Conservation (phyloP, 2,888 invertebrate genomes). For the Adelphocoris suturalis region DNA sequence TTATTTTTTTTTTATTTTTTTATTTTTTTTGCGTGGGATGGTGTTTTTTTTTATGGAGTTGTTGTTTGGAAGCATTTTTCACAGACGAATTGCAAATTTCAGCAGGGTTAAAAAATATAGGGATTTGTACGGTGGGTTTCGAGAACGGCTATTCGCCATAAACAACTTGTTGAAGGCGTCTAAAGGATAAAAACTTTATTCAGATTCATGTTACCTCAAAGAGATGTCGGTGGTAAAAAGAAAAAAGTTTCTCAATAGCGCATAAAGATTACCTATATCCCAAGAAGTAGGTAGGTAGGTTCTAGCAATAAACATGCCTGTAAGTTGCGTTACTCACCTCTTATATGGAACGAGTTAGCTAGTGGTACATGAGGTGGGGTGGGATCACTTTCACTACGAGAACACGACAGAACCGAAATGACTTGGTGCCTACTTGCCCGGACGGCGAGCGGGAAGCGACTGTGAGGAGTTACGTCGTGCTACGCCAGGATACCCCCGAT, state of each 20-base stretch:
- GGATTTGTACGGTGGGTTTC: too few species aligned
- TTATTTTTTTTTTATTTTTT: too few species aligned
- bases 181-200: too few species aligned
- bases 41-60: too few species aligned
- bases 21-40: too few species aligned
- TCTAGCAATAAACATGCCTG: neutral
- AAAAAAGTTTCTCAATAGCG: neutral
- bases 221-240: neutral
- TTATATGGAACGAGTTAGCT: slow-evolving; percentile 16
- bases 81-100: too few species aligned
- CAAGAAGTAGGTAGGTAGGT: neutral
- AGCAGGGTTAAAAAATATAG: too few species aligned
- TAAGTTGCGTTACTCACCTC: slow-evolving; percentile 37
- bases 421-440: slow-evolving; percentile 2
- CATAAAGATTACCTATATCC: neutral
- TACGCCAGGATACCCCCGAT: slow-evolving; percentile 37
- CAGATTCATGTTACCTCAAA: too few species aligned
- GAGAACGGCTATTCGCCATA: too few species aligned
- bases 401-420: slow-evolving; percentile 2
- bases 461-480: slow-evolving; percentile 22
- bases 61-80: too few species aligned
- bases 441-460: slow-evolving; percentile 33
- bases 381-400: slow-evolving; percentile 34
- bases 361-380: slow-evolving; percentile 36
- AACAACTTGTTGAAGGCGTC: too few species aligned